A percentile compares a stretch with the other conserved stretches of the same genome.
Evolutionary conservation across 2,888 invertebrate genomes (phyloP).

Genomic region (Cheilosia impressa): DNA sequence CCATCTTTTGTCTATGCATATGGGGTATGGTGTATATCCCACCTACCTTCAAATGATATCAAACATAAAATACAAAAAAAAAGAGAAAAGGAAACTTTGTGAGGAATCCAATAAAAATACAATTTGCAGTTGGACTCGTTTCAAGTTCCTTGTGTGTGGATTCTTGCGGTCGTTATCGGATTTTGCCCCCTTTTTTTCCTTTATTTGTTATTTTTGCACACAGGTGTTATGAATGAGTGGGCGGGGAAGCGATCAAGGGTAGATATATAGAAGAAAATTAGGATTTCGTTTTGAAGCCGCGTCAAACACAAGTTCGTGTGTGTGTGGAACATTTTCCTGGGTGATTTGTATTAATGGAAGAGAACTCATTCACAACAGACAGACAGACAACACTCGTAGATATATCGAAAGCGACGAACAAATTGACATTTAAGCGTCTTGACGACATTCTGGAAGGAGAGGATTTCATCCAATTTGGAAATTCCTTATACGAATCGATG

Average conservation of each 20-base stretch:
- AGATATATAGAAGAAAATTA: slow-evolving; percentile 48
- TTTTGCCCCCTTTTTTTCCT: slow-evolving; percentile 35
- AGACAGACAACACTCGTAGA: slow-evolving; percentile 17
- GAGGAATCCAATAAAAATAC: slow-evolving; percentile 73
- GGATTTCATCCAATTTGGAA: slow-evolving; percentile 68
- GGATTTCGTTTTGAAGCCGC: slow-evolving; percentile 67
- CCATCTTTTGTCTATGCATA: slow-evolving; percentile 27
- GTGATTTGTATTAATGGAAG: slow-evolving; percentile 56
- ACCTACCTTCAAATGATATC: slow-evolving; percentile 36
- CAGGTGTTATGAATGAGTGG: slow-evolving; percentile 54
- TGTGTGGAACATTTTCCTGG: slow-evolving; percentile 47
- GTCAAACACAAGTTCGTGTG: slow-evolving; percentile 18
- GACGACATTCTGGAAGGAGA: slow-evolving; percentile 57
- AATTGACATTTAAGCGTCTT: slow-evolving; percentile 66
- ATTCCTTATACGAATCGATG: slow-evolving; percentile 42
- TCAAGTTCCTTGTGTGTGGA: slow-evolving; percentile 61
- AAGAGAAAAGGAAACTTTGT: slow-evolving; percentile 45
- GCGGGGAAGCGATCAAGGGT: neutral
- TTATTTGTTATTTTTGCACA: slow-evolving; percentile 47
- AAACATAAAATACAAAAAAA: slow-evolving; percentile 49
- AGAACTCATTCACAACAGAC: slow-evolving; percentile 17
- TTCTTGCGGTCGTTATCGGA: slow-evolving; percentile 72
- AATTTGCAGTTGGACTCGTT: slow-evolving; percentile 71
- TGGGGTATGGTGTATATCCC: slow-evolving; percentile 6
- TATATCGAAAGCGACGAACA: slow-evolving; percentile 16